A percentile compares a stretch with the other conserved stretches of the same genome.
phyloP scores from a whole-genome alignment of 1,140 invertebrate species.

The Sycobia sp. region DNA sequence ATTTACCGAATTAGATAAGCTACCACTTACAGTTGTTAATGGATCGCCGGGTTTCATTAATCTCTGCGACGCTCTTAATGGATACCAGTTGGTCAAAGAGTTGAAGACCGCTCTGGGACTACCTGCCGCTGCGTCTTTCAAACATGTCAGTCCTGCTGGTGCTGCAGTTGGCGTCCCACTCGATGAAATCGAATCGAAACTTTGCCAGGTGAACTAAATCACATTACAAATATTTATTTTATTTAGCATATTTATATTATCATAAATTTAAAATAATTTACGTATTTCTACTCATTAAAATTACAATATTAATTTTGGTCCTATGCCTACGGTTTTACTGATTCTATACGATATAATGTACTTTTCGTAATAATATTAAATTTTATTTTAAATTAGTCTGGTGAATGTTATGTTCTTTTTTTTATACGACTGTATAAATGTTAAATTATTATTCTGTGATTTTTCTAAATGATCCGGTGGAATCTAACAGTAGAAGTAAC shows the following conservation, averaged over 20 bases:
- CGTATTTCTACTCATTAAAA: too few species aligned
- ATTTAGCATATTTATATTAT: conserved; percentile 55
- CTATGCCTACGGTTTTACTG: too few species aligned
- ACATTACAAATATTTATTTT: too few species aligned
- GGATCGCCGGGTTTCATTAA: conserved; percentile 97
- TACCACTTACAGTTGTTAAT: conserved; percentile 91
- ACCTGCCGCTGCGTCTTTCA: conserved; percentile 96
- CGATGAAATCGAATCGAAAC: conserved; percentile 73
- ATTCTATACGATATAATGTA: too few species aligned
- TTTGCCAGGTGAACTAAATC: conserved; percentile 80
- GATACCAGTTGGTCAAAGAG: conserved; percentile 94
- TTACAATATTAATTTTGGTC: too few species aligned
- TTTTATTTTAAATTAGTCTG: too few species aligned
- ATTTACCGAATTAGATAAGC: conserved; percentile 77
- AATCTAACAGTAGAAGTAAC: too few species aligned
- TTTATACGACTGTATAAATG: too few species aligned
- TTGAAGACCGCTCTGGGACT: conserved; percentile 77
- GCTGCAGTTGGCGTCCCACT: conserved; percentile 89
- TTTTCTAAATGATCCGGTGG: too few species aligned
- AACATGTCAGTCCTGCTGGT: conserved; percentile 96
- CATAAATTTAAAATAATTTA: neutral
- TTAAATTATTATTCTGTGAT: too few species aligned
- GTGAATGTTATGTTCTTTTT: too few species aligned
- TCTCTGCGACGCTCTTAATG: conserved; percentile 95
- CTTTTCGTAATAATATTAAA: too few species aligned